A percentile compares a stretch with the other conserved stretches of the same genome.
Conservation (phyloP, 1,140 invertebrate genomes). For the Araneus ventricosus region DNA sequence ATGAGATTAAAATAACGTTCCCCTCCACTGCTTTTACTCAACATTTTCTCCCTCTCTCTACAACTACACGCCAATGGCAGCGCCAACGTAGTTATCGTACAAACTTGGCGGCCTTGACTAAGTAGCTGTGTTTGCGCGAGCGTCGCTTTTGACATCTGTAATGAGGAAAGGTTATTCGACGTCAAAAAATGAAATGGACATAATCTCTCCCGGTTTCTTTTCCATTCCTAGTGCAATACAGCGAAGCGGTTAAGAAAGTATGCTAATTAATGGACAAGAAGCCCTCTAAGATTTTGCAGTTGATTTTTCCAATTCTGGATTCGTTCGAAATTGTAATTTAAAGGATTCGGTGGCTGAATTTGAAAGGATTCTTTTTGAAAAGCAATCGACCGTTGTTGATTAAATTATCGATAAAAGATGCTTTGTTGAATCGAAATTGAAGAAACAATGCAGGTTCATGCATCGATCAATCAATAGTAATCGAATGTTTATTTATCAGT, state of each 20-base stretch:
- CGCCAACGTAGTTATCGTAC: background rate
- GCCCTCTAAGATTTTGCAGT: background rate
- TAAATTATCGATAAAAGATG: too few species aligned
- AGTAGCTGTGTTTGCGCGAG: constrained; percentile 18
- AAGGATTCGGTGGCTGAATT: background rate
- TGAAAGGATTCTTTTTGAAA: background rate
- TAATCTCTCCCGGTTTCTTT: background rate
- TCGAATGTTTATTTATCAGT: too few species aligned
- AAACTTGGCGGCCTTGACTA: constrained; percentile 17
- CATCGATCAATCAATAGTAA: too few species aligned
- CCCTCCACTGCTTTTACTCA: constrained; percentile 9
- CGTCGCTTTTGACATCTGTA: constrained; percentile 15
- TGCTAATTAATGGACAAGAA: background rate
- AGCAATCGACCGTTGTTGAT: too few species aligned
- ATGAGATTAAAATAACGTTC: constrained; percentile 53
- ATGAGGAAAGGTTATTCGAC: constrained; percentile 18
- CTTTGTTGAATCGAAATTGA: too few species aligned
- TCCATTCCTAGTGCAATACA: background rate
- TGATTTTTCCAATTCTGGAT: background rate
- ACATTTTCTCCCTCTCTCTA: background rate
- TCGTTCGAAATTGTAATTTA: background rate
- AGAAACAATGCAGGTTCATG: too few species aligned
- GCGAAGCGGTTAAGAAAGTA: background rate
- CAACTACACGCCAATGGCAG: background rate
- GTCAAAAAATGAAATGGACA: constrained; percentile 2